phyloP scores from a whole-genome alignment of 92 coral and sea anemone species.

The Pocillopora grandis region DNA sequence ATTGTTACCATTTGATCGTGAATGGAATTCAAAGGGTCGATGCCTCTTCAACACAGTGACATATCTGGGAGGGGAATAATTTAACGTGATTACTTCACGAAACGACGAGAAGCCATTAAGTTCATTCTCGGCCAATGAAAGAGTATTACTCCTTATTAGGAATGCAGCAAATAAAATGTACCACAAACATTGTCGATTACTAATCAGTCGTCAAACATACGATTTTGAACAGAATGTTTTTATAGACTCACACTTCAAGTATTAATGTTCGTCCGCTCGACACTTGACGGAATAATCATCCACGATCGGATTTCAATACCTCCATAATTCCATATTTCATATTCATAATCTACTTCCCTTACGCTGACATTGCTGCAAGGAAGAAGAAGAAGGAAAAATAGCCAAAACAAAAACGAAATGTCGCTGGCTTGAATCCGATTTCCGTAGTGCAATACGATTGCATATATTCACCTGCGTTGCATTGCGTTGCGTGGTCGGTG shows the following conservation, averaged over 20 bases:
- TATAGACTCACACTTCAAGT: conserved; percentile 26
- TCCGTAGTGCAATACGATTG: not conserved
- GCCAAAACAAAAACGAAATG: not conserved
- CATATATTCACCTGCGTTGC: conserved; percentile 30
- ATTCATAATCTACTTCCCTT: not conserved
- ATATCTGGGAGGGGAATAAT: conserved; percentile 6
- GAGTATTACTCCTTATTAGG: not conserved
- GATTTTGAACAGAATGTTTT: conserved; percentile 4
- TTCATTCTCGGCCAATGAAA: not conserved
- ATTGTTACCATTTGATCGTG: not conserved
- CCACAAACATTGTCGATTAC: not conserved
- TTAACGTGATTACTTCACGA: not conserved
- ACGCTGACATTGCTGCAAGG: not conserved
- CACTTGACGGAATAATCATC: conserved; percentile 23
- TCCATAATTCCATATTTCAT: not conserved
- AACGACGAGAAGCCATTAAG: not conserved
- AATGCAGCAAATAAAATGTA: not conserved
- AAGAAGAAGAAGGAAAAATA: not conserved
- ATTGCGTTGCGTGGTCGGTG: not conserved
- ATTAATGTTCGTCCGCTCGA: conserved; percentile 12
- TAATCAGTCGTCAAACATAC: not conserved
- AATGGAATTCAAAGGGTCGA: not conserved
- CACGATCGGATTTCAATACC: not conserved
- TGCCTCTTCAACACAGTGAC: not conserved
- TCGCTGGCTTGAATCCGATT: conserved; percentile 13